A percentile compares a stretch with the other conserved stretches of the same genome.
These are phyloP conservation scores for Ptilonorhynchus violaceus DNA, from an alignment of 2,113 vertebrate genomes.

Conservation along the genomic window DNA sequence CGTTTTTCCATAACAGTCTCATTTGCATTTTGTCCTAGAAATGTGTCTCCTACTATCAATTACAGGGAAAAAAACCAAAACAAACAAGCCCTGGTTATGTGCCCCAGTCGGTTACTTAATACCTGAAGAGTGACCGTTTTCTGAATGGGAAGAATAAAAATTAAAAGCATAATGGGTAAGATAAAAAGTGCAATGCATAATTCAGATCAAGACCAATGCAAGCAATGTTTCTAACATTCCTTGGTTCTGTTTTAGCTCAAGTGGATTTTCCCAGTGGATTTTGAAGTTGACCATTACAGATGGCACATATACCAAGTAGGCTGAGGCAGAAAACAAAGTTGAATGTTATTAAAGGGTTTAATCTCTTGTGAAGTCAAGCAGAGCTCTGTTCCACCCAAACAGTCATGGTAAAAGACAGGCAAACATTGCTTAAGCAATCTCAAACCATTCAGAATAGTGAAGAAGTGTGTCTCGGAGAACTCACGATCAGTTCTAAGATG, in stretches of 20 bases:
- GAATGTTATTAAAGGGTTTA: not conserved
- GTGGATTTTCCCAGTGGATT: not conserved
- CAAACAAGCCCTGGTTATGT: not conserved
- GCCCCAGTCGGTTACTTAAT: not conserved
- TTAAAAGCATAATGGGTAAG: not conserved
- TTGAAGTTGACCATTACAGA: not conserved
- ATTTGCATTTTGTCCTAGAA: slow-evolving; percentile 64
- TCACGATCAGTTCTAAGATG: not conserved
- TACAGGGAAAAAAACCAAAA: not conserved
- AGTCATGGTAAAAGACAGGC: not conserved
- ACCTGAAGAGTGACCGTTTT: not conserved
- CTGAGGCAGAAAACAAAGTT: not conserved
- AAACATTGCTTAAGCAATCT: not conserved
- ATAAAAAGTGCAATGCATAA: not conserved
- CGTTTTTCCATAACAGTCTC: slow-evolving; percentile 36
- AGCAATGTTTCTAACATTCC: not conserved
- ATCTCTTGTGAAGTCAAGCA: not conserved
- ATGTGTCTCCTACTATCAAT: slow-evolving; percentile 26
- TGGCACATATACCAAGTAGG: not conserved
- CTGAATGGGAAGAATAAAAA: not conserved
- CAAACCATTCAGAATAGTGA: not conserved
- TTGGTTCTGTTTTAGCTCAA: not conserved
- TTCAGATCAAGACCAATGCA: not conserved
- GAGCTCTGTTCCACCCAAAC: not conserved
- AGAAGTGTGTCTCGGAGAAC: not conserved